These are phyloP conservation scores for Phycodurus eques DNA, from an alignment of 2,113 vertebrate genomes.

Conservation along the genomic window DNA sequence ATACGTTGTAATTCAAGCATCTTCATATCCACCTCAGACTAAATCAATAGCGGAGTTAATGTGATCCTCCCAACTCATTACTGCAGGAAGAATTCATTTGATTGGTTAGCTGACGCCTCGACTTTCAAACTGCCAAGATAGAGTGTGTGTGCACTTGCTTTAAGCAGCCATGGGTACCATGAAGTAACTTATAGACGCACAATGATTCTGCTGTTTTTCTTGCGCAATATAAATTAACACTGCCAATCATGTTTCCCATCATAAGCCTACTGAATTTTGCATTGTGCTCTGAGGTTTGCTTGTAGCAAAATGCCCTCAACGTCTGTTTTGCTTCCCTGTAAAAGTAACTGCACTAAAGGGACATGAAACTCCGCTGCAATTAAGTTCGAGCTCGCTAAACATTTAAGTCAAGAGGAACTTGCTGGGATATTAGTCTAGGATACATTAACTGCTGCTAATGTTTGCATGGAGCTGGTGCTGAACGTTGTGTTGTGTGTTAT, in stretches of 20 bases:
- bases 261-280: background rate
- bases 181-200: background rate
- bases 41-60: conserved; percentile 64
- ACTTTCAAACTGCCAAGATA: conserved; percentile 18
- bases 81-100: conserved; percentile 61
- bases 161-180: background rate
- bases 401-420: background rate
- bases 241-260: background rate
- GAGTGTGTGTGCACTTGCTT: background rate
- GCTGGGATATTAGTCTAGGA: background rate
- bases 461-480: background rate
- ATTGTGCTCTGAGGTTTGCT: background rate
- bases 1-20: conserved; percentile 50
- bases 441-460: background rate
- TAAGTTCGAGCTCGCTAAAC: background rate
- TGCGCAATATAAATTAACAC: background rate
- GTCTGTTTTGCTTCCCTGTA: background rate
- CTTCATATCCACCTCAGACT: conserved; percentile 48
- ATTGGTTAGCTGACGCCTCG: conserved; percentile 59
- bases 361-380: background rate
- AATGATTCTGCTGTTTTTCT: background rate
- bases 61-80: conserved; percentile 60
- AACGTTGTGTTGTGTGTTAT: background rate
- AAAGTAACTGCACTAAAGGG: conserved; percentile 8
- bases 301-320: background rate